A percentile compares a stretch with the other conserved stretches of the same genome.
Conservation (phyloP, 2,113 vertebrate genomes). For the Panurus biarmicus region DNA sequence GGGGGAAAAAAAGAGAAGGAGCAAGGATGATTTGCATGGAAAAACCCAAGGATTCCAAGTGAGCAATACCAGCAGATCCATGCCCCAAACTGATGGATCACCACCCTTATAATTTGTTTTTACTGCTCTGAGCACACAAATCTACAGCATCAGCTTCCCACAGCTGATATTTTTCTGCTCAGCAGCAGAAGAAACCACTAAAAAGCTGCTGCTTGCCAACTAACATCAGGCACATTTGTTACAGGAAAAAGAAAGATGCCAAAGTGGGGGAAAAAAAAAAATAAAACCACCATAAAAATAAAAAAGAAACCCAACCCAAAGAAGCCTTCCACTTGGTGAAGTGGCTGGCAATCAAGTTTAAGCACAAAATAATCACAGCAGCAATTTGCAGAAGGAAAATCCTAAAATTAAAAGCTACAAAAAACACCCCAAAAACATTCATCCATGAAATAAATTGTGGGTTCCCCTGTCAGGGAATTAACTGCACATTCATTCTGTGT, state of each 20-base stretch:
- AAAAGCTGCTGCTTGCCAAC: background rate
- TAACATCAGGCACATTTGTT: background rate
- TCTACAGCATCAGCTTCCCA: background rate
- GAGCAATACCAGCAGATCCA: background rate
- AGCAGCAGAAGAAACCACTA: background rate
- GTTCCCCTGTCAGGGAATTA: background rate
- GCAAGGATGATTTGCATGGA: background rate
- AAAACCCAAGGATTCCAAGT: background rate
- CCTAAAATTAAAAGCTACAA: background rate
- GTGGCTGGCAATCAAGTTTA: background rate
- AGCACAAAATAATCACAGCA: background rate
- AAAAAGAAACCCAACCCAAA: background rate
- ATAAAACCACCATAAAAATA: background rate
- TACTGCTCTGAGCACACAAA: background rate
- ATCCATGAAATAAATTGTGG: background rate
- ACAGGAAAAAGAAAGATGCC: background rate
- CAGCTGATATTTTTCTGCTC: background rate
- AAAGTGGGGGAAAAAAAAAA: background rate
- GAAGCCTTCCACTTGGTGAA: background rate
- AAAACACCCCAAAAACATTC: background rate
- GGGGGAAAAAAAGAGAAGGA: background rate
- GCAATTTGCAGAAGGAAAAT: background rate
- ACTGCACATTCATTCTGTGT: background rate
- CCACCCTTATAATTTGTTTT: background rate
- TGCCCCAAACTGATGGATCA: background rate